Base-by-base conservation (phyloP, 1,140 invertebrate species). In the Brachionus calyciflorus region DNA sequence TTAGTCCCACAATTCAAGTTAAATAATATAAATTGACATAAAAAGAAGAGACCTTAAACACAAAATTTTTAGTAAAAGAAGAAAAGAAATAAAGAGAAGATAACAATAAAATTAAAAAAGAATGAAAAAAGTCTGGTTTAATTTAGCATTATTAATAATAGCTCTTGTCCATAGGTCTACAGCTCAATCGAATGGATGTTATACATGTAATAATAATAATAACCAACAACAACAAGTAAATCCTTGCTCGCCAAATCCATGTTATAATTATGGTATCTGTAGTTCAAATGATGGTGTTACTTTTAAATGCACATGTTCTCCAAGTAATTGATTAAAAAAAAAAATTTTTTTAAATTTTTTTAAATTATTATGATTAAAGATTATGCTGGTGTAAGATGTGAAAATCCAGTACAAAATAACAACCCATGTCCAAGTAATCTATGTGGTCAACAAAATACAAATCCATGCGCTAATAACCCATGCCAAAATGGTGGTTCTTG, bases 221-320 rank as follows among this genome's bases (percentile, higher is more conserved):
- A 10, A 12, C 30, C 7, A 28, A 57, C 3, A 28, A n/a, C n/a
- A n/a, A n/a, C n/a, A 57, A 73, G 69, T 51, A 9, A 73, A 73
- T 40, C 69, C 69, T 33, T 73, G 69, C 24, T 55, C 46, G 12
- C 69, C 69, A 24, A 73, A 73, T 51, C 69, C 69, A 33, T 73
- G 69, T 30, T 30, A 51, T 28, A 73, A 73, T n/a, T 73, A 28
- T 30, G 69, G 69, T 37, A 55, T 73, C n/a, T 73, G 69, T 33
- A 73, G 26, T 49, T 51, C 46, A 9, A 55, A 40, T 37, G 69
- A 73, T 30, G 28, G 21, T 19, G 46, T 51, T 33, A 73, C 69
- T 28, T 73, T 51, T 37, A 73, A 24, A 73, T 73, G 69, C 69
- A 73, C 48, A 17, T 73, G 69, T 26, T 73, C 69, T 14, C 69